These are phyloP conservation scores for Phataginus tricuspis DNA, from an alignment of 2,797 vertebrate genomes.

Conservation along the genomic window DNA sequence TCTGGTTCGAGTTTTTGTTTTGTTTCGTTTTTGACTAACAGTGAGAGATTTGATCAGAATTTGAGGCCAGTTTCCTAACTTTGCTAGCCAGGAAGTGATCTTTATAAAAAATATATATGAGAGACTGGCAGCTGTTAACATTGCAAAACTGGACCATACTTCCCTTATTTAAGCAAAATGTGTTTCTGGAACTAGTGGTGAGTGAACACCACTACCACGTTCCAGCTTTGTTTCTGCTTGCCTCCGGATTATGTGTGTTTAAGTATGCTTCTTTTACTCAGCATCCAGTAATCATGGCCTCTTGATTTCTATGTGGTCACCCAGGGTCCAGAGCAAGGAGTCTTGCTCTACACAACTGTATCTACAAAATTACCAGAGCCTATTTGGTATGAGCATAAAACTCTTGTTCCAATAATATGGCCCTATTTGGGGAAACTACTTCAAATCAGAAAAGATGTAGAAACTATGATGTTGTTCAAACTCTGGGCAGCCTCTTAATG, in stretches of 20 bases:
- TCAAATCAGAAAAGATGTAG: constrained; percentile 43
- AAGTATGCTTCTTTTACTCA: constrained; percentile 55
- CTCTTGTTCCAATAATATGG: constrained; percentile 37
- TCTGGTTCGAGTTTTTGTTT: neutral
- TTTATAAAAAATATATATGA: constrained; percentile 52
- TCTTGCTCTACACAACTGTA: constrained; percentile 57
- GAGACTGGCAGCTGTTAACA: constrained; percentile 80
- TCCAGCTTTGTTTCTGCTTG: constrained; percentile 53
- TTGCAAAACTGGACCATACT: constrained; percentile 82
- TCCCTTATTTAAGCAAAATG: constrained; percentile 73
- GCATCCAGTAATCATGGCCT: constrained; percentile 29
- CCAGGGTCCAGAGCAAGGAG: constrained; percentile 57
- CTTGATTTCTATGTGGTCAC: constrained; percentile 65
- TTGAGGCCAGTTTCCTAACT: constrained; percentile 80
- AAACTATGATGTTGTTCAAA: constrained; percentile 61
- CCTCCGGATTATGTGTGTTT: constrained; percentile 30
- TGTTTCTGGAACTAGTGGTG: constrained; percentile 39
- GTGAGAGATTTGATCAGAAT: constrained; percentile 75
- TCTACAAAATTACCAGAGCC: constrained; percentile 53
- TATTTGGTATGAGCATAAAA: neutral
- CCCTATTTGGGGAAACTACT: constrained; percentile 53
- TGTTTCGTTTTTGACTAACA: constrained; percentile 67
- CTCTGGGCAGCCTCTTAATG: constrained; percentile 71
- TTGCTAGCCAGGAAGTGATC: constrained; percentile 75
- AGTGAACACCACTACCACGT: neutral